A percentile compares a stretch with the other conserved stretches of the same genome.
Evolutionary conservation across 1,140 invertebrate genomes (phyloP).

Genomic region (Lepeophtheirus salmonis): DNA sequence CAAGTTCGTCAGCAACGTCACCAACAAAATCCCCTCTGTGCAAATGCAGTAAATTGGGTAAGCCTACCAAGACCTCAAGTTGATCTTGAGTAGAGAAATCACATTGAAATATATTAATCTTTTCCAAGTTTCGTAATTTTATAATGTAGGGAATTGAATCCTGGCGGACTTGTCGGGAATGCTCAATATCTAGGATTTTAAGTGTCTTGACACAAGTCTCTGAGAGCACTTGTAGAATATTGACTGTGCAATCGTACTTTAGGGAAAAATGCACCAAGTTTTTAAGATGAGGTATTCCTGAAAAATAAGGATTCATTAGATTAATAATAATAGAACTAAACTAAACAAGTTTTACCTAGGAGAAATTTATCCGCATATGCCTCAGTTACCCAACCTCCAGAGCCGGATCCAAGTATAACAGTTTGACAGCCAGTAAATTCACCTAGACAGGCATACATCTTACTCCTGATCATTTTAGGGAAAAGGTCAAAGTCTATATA

Average conservation of each 20-base stretch:
- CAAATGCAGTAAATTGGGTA: background rate
- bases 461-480: slow-evolving; percentile 10
- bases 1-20: slow-evolving; percentile 2
- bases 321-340: background rate
- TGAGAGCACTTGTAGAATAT: slow-evolving; percentile 10
- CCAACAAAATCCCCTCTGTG: slow-evolving; percentile 5
- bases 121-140: background rate
- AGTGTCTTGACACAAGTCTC: slow-evolving; percentile 9
- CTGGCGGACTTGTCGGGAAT: slow-evolving; percentile 1
- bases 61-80: slow-evolving; percentile 2
- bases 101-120: slow-evolving; percentile 14
- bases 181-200: slow-evolving; percentile 11
- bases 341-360: too few relatives aligned
- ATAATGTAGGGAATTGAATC: slow-evolving; percentile 7
- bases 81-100: slow-evolving; percentile 4
- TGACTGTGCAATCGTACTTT: slow-evolving; percentile 13
- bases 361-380: slow-evolving; percentile 9
- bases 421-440: background rate
- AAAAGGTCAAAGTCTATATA: background rate
- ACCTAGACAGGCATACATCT: slow-evolving; percentile 1
- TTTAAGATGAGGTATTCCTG: slow-evolving; percentile 8
- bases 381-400: slow-evolving; percentile 13
- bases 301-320: background rate
- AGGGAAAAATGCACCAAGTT: slow-evolving; percentile 10
- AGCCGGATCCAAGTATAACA: background rate